phyloP scores from a whole-genome alignment of 1,140 invertebrate genomes.

The Leucophenga varia region DNA sequence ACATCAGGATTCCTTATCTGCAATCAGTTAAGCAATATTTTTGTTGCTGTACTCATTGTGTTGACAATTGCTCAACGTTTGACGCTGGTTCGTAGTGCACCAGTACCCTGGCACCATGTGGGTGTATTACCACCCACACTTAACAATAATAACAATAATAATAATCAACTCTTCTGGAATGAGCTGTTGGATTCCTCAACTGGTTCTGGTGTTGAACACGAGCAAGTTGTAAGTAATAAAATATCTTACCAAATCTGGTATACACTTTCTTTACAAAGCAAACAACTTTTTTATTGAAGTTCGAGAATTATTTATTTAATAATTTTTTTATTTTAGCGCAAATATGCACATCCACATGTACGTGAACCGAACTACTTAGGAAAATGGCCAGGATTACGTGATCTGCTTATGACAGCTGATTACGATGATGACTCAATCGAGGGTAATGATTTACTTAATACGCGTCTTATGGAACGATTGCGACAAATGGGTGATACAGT shows the following conservation, averaged over 20 bases:
- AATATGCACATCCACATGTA: too few species aligned
- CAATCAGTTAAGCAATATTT: slow-evolving; percentile 23
- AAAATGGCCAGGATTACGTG: slow-evolving; percentile 43
- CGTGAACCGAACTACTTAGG: slow-evolving; percentile 20
- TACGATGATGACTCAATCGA: slow-evolving; percentile 30
- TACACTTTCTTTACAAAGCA: too few species aligned
- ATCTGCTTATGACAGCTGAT: slow-evolving; percentile 33
- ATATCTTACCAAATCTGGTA: too few species aligned
- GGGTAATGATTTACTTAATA: slow-evolving; percentile 22
- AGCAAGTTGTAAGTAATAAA: slow-evolving; percentile 38
- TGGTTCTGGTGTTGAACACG: slow-evolving; percentile 28
- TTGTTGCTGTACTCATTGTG: slow-evolving; percentile 26
- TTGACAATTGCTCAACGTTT: slow-evolving; percentile 30
- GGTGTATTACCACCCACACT: slow-evolving; percentile 16
- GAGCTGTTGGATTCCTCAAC: slow-evolving; percentile 25
- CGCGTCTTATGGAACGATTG: slow-evolving; percentile 30
- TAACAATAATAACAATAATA: too few species aligned
- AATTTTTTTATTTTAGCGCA: too few species aligned
- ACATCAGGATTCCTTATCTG: too few species aligned
- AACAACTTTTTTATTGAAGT: too few species aligned
- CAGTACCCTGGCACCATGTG: slow-evolving; percentile 1
- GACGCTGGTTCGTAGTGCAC: too few species aligned
- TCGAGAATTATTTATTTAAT: too few species aligned
- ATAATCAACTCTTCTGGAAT: slow-evolving; percentile 30
- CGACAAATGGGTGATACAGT: slow-evolving; percentile 25